Evolutionary conservation across 2,797 vertebrate genomes (phyloP).

Genomic region (Apogon hyalosoma): DNA sequence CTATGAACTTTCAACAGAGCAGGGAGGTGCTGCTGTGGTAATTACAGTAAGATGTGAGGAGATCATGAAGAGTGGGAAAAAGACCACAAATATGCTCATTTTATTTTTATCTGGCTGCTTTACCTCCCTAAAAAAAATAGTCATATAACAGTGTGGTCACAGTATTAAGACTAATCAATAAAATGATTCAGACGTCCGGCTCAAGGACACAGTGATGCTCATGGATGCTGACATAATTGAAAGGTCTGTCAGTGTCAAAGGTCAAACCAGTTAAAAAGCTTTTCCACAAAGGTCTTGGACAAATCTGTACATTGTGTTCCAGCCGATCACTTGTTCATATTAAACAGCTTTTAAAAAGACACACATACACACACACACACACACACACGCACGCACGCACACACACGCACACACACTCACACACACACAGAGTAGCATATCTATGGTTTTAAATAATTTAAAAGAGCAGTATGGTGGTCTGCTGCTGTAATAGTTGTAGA

Average conservation of each 20-base stretch:
- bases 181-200: slow-evolving; percentile 17
- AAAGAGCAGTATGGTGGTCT: too few relatives aligned
- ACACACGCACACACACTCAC: too few relatives aligned
- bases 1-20: slow-evolving; percentile 26
- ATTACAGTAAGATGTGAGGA: slow-evolving; percentile 18
- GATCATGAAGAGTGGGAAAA: not conserved
- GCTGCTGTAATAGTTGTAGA: too few relatives aligned
- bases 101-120: not conserved
- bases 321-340: not conserved
- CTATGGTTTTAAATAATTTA: too few relatives aligned
- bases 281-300: not conserved
- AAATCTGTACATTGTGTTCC: not conserved
- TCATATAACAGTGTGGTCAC: not conserved
- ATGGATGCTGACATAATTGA: slow-evolving; percentile 25
- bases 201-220: slow-evolving; percentile 35
- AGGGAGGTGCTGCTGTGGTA: slow-evolving; percentile 7
- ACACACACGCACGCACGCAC: too few relatives aligned
- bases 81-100: not conserved
- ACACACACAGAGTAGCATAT: too few relatives aligned
- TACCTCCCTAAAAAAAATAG: not conserved
- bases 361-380: too few relatives aligned
- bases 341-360: too few relatives aligned
- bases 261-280: slow-evolving; percentile 34
- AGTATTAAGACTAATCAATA: slow-evolving; percentile 18
- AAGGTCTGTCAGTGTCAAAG: slow-evolving; percentile 44